phyloP scores from a whole-genome alignment of 1,140 invertebrate species.

The Brachionus asplanchnoidis region DNA sequence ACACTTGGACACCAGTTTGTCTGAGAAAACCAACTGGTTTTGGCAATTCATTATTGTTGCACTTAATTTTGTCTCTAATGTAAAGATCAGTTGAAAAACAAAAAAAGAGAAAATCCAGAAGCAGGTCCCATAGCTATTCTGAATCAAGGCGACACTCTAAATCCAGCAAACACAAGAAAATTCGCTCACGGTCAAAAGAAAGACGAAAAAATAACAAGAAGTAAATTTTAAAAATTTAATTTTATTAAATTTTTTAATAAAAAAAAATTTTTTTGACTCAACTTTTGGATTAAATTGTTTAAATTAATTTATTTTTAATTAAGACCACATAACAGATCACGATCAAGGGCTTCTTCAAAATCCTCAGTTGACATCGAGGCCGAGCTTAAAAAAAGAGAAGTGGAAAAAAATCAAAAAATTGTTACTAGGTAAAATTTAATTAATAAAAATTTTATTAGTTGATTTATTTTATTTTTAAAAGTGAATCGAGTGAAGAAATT shows the following conservation, averaged over 20 bases:
- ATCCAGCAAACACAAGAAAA: not conserved
- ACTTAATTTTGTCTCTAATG: constrained; percentile 31
- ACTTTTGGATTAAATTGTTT: not conserved
- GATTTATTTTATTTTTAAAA: not conserved
- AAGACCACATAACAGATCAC: not conserved
- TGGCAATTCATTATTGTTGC: not conserved
- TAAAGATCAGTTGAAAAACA: not conserved
- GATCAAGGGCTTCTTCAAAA: not conserved
- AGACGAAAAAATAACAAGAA: not conserved
- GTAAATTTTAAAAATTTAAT: not conserved
- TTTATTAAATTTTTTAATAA: no score
- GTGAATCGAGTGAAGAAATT: not conserved
- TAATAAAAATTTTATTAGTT: not conserved
- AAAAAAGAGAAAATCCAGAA: not conserved
- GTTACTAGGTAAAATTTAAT: not conserved
- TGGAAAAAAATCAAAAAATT: not conserved
- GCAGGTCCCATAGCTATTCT: not conserved
- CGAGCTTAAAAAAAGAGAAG: constrained; percentile 17
- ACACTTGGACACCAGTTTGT: not conserved
- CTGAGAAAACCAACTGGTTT: not conserved
- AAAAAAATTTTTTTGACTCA: no score
- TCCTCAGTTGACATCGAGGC: constrained; percentile 2
- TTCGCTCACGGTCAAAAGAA: not conserved
- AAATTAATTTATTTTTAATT: not conserved
- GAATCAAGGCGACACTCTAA: not conserved